Conservation (phyloP, 1,140 invertebrate species). For the Trichoplusia ni region DNA sequence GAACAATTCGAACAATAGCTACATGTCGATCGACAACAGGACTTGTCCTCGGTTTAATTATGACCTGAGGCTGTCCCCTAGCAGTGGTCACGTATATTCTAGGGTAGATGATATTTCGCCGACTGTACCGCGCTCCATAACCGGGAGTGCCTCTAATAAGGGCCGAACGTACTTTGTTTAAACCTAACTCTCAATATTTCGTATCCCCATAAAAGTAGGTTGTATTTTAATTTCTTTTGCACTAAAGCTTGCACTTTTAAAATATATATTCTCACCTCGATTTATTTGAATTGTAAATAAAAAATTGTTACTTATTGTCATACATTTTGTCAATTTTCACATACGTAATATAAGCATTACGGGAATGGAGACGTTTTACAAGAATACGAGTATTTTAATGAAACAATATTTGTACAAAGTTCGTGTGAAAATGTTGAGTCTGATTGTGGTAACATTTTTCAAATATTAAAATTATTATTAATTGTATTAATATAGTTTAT, state of each 20-base stretch:
- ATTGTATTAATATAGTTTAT: constrained; percentile 62
- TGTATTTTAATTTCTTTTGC: constrained; percentile 28
- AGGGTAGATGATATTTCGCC: constrained; percentile 78
- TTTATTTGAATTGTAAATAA: constrained; percentile 43
- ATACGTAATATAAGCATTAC: constrained; percentile 64
- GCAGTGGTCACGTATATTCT: constrained; percentile 78
- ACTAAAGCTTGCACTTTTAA: constrained; percentile 29
- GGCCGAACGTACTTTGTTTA: constrained; percentile 76
- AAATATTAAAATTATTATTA: constrained; percentile 56
- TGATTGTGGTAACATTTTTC: constrained; percentile 61
- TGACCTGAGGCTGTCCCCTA: constrained; percentile 76
- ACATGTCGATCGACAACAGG: constrained; percentile 79
- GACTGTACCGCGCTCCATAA: constrained; percentile 64
- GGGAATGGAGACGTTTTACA: constrained; percentile 29
- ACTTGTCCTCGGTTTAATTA: constrained; percentile 79
- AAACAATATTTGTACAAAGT: constrained; percentile 72
- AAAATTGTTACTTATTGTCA: constrained; percentile 38
- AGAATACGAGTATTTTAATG: constrained; percentile 48
- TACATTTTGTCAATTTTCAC: constrained; percentile 69
- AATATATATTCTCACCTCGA: constrained; percentile 27
- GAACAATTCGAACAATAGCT: constrained; percentile 80
- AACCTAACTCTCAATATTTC: constrained; percentile 32
- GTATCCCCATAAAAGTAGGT: constrained; percentile 18
- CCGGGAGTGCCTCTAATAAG: constrained; percentile 58
- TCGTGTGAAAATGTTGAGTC: constrained; percentile 70